Evolutionary conservation across 1,140 invertebrate genomes (phyloP).

Genomic region (Aporrectodea caliginosa): DNA sequence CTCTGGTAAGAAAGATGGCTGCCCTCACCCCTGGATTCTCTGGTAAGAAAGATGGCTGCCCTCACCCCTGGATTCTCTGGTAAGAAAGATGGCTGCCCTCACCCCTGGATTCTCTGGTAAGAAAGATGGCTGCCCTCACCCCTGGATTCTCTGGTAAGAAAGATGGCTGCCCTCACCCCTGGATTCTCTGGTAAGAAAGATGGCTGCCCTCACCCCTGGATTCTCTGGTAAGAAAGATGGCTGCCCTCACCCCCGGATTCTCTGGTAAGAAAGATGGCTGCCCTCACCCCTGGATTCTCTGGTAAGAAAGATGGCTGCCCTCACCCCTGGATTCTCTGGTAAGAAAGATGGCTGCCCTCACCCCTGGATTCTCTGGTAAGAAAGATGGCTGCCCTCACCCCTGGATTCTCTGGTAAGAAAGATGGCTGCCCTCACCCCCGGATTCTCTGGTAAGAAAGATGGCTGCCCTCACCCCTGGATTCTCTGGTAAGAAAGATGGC

Average conservation of each 20-base stretch:
- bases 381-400: slow-evolving; percentile 56
- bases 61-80: too few relatives aligned
- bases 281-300: too few relatives aligned
- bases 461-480: too few relatives aligned
- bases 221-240: slow-evolving; percentile 66
- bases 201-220: slow-evolving; percentile 56
- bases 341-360: slow-evolving; percentile 56
- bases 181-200: slow-evolving; percentile 68
- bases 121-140: slow-evolving; percentile 55
- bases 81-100: slow-evolving; percentile 60
- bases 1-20: slow-evolving; percentile 65
- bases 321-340: too few relatives aligned
- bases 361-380: too few relatives aligned
- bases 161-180: slow-evolving; percentile 56
- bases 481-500: slow-evolving; percentile 66
- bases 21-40: too few relatives aligned
- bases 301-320: slow-evolving; percentile 60
- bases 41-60: slow-evolving; percentile 63
- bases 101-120: too few relatives aligned
- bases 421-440: slow-evolving; percentile 55
- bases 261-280: slow-evolving; percentile 64
- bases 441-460: slow-evolving; percentile 67
- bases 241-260: too few relatives aligned
- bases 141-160: too few relatives aligned
- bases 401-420: too few relatives aligned